Base-by-base conservation (phyloP, 1,140 invertebrate genomes). In the Samia ricini region DNA sequence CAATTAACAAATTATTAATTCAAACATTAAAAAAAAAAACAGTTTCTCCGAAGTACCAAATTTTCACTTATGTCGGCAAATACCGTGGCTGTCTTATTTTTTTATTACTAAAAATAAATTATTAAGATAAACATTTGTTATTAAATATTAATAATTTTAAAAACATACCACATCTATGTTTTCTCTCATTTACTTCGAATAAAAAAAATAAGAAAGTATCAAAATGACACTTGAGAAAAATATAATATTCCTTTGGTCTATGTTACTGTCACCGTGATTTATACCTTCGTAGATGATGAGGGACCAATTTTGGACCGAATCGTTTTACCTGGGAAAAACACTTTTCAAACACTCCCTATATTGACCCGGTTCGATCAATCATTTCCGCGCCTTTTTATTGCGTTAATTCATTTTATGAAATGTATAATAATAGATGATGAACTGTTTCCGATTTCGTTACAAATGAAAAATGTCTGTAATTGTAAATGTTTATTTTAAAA, bases 181-280 rank as follows among this genome's bases (percentile, higher is more conserved):
- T 21, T 21, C 4, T 20, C 50, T 22, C 6, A 20, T 19, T 52
- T 19, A n/a, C n/a, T 50, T 50, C 0, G 18, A 18, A 7, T 2
- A 18, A n/a, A 20, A 8, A 26, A 26, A 36, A 26, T 42, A n/a
- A 19, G 5, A 20, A 8, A 10, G 18, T 57, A 42, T 57, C 20
- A 57, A 18, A 57, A 19, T 57, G 56, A 42, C 26, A 57, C 29
- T 57, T 42, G 23, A 57, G 56, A 57, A 20, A 57, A 57, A 57
- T 21, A 10, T 57, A 19, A 57, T 57, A 57, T 57, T 42, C 42
- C 56, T 57, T 29, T 57, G 56, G 29, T 36, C 26, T 18, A 18
- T 6, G 22, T 8, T 12, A 36, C 24, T 57, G 56, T 57, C 56
- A 33, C 24, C 19, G 26, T 57, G 56, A 57, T 57, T 57, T 57